Percentiles rank a stretch among this genome's conserved stretches.
Evolutionary conservation across 2,888 invertebrate species (phyloP).

Genomic region (Hypena proboscidalis): DNA sequence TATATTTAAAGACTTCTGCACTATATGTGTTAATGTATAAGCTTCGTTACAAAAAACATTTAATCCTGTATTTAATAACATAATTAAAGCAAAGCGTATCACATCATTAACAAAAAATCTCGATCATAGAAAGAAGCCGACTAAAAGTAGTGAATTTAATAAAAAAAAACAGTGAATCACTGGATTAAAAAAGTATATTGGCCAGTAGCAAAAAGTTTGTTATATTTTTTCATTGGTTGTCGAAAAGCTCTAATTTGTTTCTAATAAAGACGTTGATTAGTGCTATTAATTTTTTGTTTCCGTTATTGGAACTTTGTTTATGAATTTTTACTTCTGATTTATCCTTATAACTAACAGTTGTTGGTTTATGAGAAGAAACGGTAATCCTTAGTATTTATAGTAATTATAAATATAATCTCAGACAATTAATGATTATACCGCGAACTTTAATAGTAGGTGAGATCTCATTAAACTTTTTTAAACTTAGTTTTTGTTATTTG

Average conservation of each 20-base stretch:
- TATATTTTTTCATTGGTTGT: slow-evolving; percentile 6
- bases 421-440: no score
- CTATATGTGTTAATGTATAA: no score
- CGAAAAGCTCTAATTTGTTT: slow-evolving; percentile 9
- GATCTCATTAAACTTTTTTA: no score
- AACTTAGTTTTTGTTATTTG: no score
- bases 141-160: slow-evolving; percentile 3
- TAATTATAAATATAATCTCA: no score
- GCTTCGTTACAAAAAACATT: neutral
- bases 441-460: no score
- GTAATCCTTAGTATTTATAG: no score
- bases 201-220: slow-evolving; percentile 8
- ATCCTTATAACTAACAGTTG: no score
- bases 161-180: slow-evolving; percentile 1
- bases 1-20: no score
- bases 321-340: no score
- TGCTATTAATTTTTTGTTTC: slow-evolving; percentile 8
- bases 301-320: no score
- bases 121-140: slow-evolving; percentile 4
- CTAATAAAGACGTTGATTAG: slow-evolving; percentile 4
- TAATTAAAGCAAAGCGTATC: neutral
- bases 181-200: slow-evolving; percentile 1
- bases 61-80: slow-evolving; percentile 3
- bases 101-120: neutral
- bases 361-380: no score